phyloP scores from a whole-genome alignment of 37 sponge, comb jelly and placozoan species.

The Hormiphora californensis region DNA sequence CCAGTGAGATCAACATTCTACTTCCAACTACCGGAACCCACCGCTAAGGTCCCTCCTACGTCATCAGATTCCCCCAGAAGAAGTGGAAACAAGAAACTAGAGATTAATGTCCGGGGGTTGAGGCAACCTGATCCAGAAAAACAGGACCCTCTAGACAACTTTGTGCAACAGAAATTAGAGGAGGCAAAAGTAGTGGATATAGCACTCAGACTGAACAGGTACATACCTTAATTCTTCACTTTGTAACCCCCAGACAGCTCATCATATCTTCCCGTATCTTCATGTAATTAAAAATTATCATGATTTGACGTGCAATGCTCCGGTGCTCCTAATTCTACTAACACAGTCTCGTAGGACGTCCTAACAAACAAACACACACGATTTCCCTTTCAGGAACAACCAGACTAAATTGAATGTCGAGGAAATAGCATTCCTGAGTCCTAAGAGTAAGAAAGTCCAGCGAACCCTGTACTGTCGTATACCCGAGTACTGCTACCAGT shows the following conservation, averaged over 20 bases:
- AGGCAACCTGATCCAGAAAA: constrained; percentile 38
- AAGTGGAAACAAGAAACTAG: neutral
- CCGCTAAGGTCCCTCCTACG: too few species aligned
- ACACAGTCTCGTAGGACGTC: too few species aligned
- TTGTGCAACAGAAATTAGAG: constrained; percentile 45
- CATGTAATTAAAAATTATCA: too few species aligned
- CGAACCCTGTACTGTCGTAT: neutral
- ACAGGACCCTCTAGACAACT: neutral
- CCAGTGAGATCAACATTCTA: constrained; percentile 30
- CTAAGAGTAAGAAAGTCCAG: neutral
- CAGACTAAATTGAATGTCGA: neutral
- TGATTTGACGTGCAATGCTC: too few species aligned
- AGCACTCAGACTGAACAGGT: constrained; percentile 4
- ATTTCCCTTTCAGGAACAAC: too few species aligned
- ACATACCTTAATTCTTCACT: too few species aligned
- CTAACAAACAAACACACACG: too few species aligned
- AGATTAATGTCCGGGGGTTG: neutral
- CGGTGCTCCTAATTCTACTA: too few species aligned
- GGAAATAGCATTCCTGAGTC: constrained; percentile 38
- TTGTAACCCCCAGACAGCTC: too few species aligned
- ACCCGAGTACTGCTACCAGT: constrained; percentile 26
- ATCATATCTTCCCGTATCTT: too few species aligned
- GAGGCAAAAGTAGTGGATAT: constrained; percentile 44
- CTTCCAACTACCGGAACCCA: constrained; percentile 35
- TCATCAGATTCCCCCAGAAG: neutral